Base-by-base conservation (phyloP, 2,888 invertebrate genomes). In the Amiota minor region DNA sequence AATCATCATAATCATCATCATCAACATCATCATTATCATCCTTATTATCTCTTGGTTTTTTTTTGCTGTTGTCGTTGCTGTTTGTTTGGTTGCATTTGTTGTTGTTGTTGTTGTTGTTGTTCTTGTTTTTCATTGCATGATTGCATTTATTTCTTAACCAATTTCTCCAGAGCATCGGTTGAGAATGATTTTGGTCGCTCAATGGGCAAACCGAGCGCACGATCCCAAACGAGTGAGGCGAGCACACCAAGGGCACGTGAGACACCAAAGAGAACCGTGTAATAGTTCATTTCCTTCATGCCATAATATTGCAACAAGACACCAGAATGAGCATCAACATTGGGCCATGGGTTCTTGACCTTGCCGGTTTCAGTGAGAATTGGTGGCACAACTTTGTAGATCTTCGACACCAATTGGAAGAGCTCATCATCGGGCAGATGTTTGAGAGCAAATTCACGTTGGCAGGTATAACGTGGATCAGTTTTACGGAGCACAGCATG, bases 261-360 rank as follows among this genome's bases (percentile, higher is more conserved):
- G 10, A 97, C 96, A 76, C 96, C 97, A 89, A 97, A 97, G 82
- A 97, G 90, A 10, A 97, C 96, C 55, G 97, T 97, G 91, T 97
- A 97, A 90, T 95, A 97, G 89, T 94, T 95, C 95, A 96, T 96
- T 90, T 97, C 96, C 86, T 92, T 95, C 92, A 97, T 92, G 81
- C 95, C 95, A 86, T 94, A 96, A 91, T 96, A 94, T 91, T 95
- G 94, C 72, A 95, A 91, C 71, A 95, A 90, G 23, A 95, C 96
- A 79, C 97, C 97, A 76, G 96, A 96, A 90, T 97, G 96, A 73
- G 97, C 96, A 89, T 97, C 97, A 82, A 97, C 96, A 91, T 97
- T 97, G 79, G 97, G 97, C 96, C 96, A 97, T 76, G 97, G 97
- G 92, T 97, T 97, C 92, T 95, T 94, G 16, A 96, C 96, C 90